Evolutionary conservation across 2,888 invertebrate genomes (phyloP), one percentile per base, ranked within the genome.

Genomic region (Sphecodes monilicornis): DNA sequence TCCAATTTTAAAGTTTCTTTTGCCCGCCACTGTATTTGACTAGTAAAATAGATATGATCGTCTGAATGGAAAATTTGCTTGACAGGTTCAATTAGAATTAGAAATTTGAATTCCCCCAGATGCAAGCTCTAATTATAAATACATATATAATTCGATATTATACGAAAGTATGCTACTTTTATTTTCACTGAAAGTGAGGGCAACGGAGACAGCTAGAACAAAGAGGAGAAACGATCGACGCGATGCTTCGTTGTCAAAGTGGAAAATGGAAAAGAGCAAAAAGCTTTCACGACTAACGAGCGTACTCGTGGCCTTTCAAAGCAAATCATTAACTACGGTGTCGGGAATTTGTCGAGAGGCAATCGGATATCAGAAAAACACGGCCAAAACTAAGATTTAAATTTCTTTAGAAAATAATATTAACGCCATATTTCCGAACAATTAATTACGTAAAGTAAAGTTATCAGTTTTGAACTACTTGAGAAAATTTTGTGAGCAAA

Each of bases 241-340:
- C 70, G 54, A 46, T 50, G 68, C 64, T 54, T 50, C 84, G 71
- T 68, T 78, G 82, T 84, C 74, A 77, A 69, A 32, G 69, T 22
- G 50, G 39, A 76, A 86, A 83, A 89, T 73, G 78, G 66, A 68
- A 78, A 82, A 79, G 78, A 72, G 71, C 78, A 75, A 80, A 77
- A 80, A 82, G 86, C 84, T 86, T 75, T 86, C 43, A 74, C 66
- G 78, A 80, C 69, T 89, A 89, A 89, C 83, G 80, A 89, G 86
- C 82, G 78, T 85, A 82, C 80, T 70, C 69, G 78, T 71, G 76
- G 46, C 75, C 76, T 64, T 76, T 85, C 86, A 89, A 88, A 89
- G 85, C 81, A 89, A 88, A 89, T 89, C 84, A 89, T 88, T 86
- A 89, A 73, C 75, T 73, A 70, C 66, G 39, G 43, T 70, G 43